Conservation (phyloP, 2,888 invertebrate species). For the Thymelicus sylvestris region DNA sequence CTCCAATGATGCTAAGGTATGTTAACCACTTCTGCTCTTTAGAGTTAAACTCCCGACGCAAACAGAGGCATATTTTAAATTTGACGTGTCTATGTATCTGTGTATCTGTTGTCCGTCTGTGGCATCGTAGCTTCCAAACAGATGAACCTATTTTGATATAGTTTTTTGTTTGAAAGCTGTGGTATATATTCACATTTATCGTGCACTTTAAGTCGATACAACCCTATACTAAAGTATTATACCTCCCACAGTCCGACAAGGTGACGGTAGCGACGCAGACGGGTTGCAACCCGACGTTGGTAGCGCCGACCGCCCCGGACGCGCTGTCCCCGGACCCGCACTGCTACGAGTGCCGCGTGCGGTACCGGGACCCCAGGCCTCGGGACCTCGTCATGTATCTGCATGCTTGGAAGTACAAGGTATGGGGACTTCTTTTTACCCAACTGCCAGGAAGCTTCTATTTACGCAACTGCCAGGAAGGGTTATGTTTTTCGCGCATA, state of each 20-base stretch:
- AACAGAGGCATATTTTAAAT: no score
- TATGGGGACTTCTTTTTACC: constrained; percentile 55
- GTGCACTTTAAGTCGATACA: no score
- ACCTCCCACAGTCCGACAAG: constrained; percentile 74
- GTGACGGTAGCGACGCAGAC: constrained; percentile 95
- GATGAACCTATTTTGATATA: no score
- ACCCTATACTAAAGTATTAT: neutral
- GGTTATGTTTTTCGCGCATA: no score
- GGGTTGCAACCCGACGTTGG: constrained; percentile 88
- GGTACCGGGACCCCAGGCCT: constrained; percentile 95
- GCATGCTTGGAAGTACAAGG: constrained; percentile 97
- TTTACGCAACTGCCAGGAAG: neutral
- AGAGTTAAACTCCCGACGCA: no score
- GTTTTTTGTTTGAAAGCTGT: no score
- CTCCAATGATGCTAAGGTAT: constrained; percentile 76
- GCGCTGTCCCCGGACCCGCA: constrained; percentile 91
- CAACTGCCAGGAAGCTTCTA: no score
- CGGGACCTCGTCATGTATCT: constrained; percentile 97
- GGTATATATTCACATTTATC: no score
- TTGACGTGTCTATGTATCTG: no score
- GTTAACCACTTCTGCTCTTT: neutral
- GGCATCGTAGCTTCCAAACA: no score
- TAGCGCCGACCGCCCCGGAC: constrained; percentile 46
- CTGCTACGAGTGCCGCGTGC: constrained; percentile 96
- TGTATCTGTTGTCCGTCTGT: no score